Conservation (phyloP, 2,797 vertebrate species). For the Chelon labrosus region DNA sequence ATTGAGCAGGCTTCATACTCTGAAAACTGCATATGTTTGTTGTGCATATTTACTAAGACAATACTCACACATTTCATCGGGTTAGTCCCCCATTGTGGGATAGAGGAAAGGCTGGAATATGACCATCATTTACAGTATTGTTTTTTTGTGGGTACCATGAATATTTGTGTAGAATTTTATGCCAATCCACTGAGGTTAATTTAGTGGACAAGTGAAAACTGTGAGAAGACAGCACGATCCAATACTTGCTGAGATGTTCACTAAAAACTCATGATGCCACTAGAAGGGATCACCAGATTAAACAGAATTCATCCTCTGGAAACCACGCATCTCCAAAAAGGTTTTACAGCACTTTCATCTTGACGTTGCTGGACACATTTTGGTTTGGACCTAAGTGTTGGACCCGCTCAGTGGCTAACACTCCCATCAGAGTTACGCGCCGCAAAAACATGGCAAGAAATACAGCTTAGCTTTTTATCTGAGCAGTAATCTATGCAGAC, state of each 20-base stretch:
- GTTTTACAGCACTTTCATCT: not conserved
- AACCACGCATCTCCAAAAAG: not conserved
- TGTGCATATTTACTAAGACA: no score
- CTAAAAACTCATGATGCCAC: not conserved
- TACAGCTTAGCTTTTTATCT: slow-evolving; percentile 9
- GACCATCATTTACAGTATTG: not conserved
- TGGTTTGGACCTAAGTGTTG: not conserved
- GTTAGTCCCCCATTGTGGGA: no score
- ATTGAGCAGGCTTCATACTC: not conserved
- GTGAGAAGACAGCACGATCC: not conserved
- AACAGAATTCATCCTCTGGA: not conserved
- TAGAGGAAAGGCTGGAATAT: not conserved
- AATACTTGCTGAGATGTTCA: not conserved
- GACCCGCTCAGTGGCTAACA: not conserved
- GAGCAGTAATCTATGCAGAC: slow-evolving; percentile 9
- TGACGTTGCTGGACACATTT: not conserved
- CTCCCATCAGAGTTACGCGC: no score
- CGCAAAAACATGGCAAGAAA: not conserved
- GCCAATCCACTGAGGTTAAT: not conserved
- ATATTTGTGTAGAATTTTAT: not conserved
- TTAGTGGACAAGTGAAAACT: not conserved
- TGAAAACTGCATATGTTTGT: not conserved
- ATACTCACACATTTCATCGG: no score
- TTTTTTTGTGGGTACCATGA: not conserved
- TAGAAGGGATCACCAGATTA: not conserved